These are phyloP conservation scores for Nansenia antarctica DNA, from an alignment of 2,113 vertebrate species.

Conservation along the genomic window DNA sequence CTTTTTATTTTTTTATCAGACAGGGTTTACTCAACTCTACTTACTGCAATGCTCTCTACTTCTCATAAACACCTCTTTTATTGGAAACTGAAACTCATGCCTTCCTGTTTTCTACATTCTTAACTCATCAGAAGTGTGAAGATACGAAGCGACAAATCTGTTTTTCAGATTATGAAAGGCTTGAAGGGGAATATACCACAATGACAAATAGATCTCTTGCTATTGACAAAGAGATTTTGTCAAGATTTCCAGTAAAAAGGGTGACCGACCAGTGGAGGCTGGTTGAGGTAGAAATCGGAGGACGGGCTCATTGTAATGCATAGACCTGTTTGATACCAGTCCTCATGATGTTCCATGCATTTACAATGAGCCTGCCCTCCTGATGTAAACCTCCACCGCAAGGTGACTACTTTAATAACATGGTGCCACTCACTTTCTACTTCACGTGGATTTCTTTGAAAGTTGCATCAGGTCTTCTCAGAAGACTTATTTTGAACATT, in stretches of 20 bases:
- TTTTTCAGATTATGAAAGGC: not conserved
- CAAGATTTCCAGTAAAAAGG: too few species aligned
- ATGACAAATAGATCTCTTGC: not conserved
- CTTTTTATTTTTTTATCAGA: too few species aligned
- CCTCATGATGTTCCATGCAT: too few species aligned
- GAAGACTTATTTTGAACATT: too few species aligned
- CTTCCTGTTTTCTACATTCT: slow-evolving; percentile 28
- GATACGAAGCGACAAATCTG: slow-evolving; percentile 8
- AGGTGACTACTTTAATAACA: too few species aligned
- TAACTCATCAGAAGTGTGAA: not conserved
- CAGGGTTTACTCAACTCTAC: not conserved
- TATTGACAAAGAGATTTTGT: not conserved
- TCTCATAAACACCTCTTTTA: slow-evolving; percentile 4
- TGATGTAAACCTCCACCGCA: too few species aligned
- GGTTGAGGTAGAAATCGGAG: too few species aligned
- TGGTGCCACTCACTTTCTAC: too few species aligned
- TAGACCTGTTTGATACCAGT: too few species aligned
- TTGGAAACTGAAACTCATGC: slow-evolving; percentile 24
- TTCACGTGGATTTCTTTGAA: not conserved
- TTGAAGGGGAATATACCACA: not conserved
- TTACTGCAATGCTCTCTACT: not conserved
- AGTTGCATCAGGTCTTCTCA: too few species aligned
- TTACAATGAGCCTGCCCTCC: too few species aligned
- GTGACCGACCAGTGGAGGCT: not conserved
- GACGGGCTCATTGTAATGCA: too few species aligned